Evolutionary conservation across 2,797 vertebrate genomes (phyloP).

Genomic region (Microcaecilia unicolor): DNA sequence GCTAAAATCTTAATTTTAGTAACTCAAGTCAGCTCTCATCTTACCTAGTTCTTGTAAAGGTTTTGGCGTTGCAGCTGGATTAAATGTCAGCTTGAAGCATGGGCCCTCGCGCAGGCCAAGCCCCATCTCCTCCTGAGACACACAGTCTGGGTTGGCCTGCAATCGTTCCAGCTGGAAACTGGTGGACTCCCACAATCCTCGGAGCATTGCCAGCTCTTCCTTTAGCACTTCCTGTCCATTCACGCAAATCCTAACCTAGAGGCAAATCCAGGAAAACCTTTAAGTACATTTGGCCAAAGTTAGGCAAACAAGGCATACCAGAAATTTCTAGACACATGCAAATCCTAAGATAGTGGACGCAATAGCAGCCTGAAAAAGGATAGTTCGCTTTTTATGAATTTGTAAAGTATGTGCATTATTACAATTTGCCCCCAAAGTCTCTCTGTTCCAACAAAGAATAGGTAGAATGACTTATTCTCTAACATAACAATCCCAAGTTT

Average conservation of each 20-base stretch:
- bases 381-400: no score
- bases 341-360: no score
- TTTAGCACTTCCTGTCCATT: constrained; percentile 56
- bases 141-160: constrained; percentile 65
- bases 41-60: constrained; percentile 48
- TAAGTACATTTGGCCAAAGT: no score
- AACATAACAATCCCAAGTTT: no score
- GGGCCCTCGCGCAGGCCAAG: constrained; percentile 63
- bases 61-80: constrained; percentile 45
- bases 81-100: constrained; percentile 59
- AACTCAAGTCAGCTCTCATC: constrained; percentile 3
- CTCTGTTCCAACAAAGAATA: no score
- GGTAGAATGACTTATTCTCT: no score
- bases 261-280: background rate
- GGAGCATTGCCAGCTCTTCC: constrained; percentile 58
- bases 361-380: no score
- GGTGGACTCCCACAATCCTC: constrained; percentile 78
- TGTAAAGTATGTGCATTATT: no score
- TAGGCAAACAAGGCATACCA: no score
- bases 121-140: constrained; percentile 66
- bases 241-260: constrained; percentile 61
- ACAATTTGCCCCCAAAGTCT: no score
- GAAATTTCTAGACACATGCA: no score
- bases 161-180: constrained; percentile 80
- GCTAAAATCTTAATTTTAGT: no score